Evolutionary conservation across 2,797 vertebrate species (phyloP).

Genomic region (Thunnus albacares): DNA sequence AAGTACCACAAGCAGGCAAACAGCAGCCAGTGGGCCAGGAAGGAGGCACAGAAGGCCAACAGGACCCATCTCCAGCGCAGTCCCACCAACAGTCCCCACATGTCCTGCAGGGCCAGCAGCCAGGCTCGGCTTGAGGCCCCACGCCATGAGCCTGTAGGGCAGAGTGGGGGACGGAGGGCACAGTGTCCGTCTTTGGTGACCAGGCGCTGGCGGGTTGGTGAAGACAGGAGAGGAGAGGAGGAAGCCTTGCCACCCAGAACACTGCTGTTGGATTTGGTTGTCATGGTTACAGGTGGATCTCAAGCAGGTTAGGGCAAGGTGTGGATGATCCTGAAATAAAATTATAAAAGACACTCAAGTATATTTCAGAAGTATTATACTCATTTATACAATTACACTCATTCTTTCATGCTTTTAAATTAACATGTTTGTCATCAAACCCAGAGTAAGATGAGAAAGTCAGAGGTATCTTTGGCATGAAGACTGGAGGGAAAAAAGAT

Average conservation of each 20-base stretch:
- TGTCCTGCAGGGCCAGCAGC: slow-evolving; percentile 89
- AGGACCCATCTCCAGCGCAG: slow-evolving; percentile 99
- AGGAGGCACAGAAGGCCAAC: slow-evolving; percentile 93
- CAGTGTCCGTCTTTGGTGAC: slow-evolving; percentile 97
- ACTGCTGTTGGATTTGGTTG: slow-evolving; percentile 79
- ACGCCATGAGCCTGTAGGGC: slow-evolving; percentile 66
- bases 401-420: neutral
- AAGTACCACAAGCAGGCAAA: slow-evolving; percentile 98
- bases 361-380: slow-evolving; percentile 2
- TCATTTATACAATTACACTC: neutral
- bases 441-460: too few relatives aligned
- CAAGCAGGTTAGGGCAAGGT: slow-evolving; percentile 29
- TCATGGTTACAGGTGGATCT: slow-evolving; percentile 74
- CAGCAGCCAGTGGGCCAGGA: slow-evolving; percentile 96
- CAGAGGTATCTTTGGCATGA: too few relatives aligned
- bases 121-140: slow-evolving; percentile 83
- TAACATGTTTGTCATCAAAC: too few relatives aligned
- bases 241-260: slow-evolving; percentile 83
- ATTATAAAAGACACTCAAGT: slow-evolving; percentile 18
- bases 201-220: slow-evolving; percentile 85
- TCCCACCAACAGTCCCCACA: slow-evolving; percentile 94
- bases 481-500: too few relatives aligned
- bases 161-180: slow-evolving; percentile 74
- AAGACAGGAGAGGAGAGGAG: slow-evolving; percentile 88
- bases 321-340: slow-evolving; percentile 60